phyloP scores from a whole-genome alignment of 2,888 invertebrate species.

The Dysmachus trigonus region DNA sequence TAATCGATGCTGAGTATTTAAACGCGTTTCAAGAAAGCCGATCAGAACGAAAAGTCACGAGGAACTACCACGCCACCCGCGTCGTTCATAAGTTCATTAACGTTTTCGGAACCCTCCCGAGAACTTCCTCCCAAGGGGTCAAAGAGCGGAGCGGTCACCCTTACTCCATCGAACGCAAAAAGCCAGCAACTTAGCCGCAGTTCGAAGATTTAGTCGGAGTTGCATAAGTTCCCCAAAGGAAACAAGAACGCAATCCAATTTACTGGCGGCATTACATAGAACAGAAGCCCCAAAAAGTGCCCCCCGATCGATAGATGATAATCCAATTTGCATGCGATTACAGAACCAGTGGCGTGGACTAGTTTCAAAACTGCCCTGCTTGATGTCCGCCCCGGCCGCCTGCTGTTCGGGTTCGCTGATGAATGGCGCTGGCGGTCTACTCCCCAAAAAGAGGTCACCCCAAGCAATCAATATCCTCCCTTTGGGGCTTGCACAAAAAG shows the following conservation, averaged over 20 bases:
- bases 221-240: not conserved
- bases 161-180: not conserved
- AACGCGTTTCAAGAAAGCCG: not conserved
- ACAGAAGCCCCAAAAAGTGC: not conserved
- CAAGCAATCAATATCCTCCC: not conserved
- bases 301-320: not conserved
- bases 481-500: not conserved
- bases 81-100: not conserved
- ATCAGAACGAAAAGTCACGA: not conserved
- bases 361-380: not conserved
- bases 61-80: not conserved
- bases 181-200: not conserved
- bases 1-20: not conserved
- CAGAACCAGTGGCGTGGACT: conserved; percentile 12
- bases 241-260: not conserved
- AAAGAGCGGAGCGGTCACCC: not conserved
- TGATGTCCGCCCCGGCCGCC: not conserved
- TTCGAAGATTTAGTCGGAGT: not conserved
- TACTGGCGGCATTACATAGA: not conserved
- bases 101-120: not conserved
- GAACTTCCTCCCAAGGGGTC: not conserved
- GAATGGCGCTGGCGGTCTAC: not conserved
- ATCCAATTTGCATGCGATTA: conserved; percentile 33
- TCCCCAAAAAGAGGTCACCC: not conserved
- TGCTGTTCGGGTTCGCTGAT: not conserved